Base-by-base conservation (phyloP, 2,113 vertebrate species). In the Phasianus colchicus region DNA sequence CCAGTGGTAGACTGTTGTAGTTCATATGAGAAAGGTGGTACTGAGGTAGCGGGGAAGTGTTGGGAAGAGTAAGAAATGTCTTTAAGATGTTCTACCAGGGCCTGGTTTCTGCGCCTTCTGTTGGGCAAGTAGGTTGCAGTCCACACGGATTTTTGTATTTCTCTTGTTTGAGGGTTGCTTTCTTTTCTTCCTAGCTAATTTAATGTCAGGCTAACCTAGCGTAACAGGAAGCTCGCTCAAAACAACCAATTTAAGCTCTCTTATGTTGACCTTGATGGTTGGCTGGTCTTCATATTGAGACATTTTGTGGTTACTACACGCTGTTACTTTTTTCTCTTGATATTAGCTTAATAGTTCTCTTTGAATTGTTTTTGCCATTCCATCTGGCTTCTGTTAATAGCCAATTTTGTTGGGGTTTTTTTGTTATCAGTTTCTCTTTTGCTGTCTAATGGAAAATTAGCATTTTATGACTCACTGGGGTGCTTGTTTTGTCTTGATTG, bases 401-500 rank as follows among this genome's bases (percentile, higher is more conserved):
- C 36, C 91, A 55, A 88, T 92, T 92, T 89, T 91, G 50, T 80
- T 88, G 42, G 42, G 14, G 78, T 83, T 83, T 60, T 82, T 82
- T 94, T 93, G 82, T 89, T 55, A 89, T 83, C 58, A 43, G 63
- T 89, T 95, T 91, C 50, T 92, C 42, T 91, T 45, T 92, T 90
- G 52, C 42, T 83, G 24, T 75, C 63, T 83, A 75, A 89, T 88
- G 69, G 64, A 88, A 91, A 89, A 93, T 71, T 42, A 43, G 45
- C 78, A 47, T 45, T 96, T 93, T 88, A 71, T 93, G 79, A 83
- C 45, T 92, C 3, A 1, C 52, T 57, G 50, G 64, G 42, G 76
- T 94, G 42, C 79, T 93, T 75, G 32, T 30, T 96, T 90, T 90
- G 61, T 89, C 79, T 88, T 36, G 0, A n/a, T 45, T 86, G 79